These are phyloP conservation scores for Pelodytes ibericus DNA, from an alignment of 2,797 vertebrate species.

Conservation along the genomic window DNA sequence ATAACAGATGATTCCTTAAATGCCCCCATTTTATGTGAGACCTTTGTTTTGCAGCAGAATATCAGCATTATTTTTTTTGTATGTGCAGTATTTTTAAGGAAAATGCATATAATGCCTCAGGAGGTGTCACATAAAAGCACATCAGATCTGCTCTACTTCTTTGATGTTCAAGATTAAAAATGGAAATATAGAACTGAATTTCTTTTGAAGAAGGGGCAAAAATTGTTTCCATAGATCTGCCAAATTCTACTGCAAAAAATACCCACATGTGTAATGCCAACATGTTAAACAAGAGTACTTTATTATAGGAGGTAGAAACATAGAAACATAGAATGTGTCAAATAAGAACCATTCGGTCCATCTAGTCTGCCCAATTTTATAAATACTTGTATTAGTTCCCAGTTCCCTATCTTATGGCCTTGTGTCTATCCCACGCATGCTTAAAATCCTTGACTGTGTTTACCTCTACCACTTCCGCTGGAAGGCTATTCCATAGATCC, in stretches of 20 bases:
- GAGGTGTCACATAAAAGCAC: conserved; percentile 36
- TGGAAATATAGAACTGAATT: conserved; percentile 17
- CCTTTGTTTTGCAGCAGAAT: neutral
- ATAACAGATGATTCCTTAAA: neutral
- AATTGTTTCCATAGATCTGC: conserved; percentile 11
- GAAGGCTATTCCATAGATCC: too few relatives aligned
- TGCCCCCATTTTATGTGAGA: neutral
- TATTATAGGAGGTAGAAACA: neutral
- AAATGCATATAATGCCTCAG: conserved; percentile 32
- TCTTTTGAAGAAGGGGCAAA: conserved; percentile 34
- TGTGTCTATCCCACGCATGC: too few relatives aligned
- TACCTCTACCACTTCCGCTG: too few relatives aligned
- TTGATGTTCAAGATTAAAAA: conserved; percentile 43
- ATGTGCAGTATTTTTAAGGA: conserved; percentile 12
- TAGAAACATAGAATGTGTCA: too few relatives aligned
- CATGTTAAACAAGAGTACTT: conserved; percentile 9
- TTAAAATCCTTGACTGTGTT: too few relatives aligned
- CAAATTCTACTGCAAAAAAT: conserved; percentile 8
- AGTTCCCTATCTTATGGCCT: too few relatives aligned
- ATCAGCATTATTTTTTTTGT: conserved; percentile 26
- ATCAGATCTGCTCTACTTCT: conserved; percentile 35
- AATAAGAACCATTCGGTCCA: too few relatives aligned
- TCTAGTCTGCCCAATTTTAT: too few relatives aligned
- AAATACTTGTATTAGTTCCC: too few relatives aligned
- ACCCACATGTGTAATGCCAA: neutral